These are phyloP conservation scores for Caenorhabditis japonica DNA, from an alignment of 2,888 invertebrate genomes.

Conservation along the genomic window DNA sequence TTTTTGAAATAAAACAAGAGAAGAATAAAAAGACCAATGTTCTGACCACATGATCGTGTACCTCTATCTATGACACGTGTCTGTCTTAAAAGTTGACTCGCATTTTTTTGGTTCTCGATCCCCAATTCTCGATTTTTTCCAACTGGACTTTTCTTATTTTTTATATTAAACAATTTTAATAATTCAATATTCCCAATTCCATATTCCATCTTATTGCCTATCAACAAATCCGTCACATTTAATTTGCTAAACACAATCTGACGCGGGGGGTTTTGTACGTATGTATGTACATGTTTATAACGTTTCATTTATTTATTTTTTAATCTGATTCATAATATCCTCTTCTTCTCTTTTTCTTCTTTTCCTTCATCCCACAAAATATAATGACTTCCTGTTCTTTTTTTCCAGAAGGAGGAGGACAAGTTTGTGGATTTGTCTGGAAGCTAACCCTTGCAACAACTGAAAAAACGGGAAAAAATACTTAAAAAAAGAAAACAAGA, in stretches of 20 bases:
- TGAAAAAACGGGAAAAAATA: neutral
- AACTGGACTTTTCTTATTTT: too few species aligned
- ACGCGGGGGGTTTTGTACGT: conserved; percentile 29
- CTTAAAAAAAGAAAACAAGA: neutral
- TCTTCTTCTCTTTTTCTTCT: too few species aligned
- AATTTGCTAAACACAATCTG: conserved; percentile 40
- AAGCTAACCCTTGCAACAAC: too few species aligned
- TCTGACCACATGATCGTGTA: conserved; percentile 37
- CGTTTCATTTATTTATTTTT: conserved; percentile 10
- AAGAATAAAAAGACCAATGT: neutral
- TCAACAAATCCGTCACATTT: conserved; percentile 39
- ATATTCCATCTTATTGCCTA: too few species aligned
- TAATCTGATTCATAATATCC: neutral
- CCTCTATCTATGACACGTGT: too few species aligned
- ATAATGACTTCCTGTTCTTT: conserved; percentile 15
- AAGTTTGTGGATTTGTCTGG: too few species aligned
- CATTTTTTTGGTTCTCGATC: too few species aligned
- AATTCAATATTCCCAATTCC: too few species aligned
- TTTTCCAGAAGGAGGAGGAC: conserved; percentile 22
- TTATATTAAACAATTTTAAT: too few species aligned
- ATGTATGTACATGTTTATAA: conserved; percentile 37
- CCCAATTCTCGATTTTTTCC: too few species aligned
- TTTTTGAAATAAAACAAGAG: too few species aligned
- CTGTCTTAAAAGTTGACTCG: neutral
- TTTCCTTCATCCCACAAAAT: too few species aligned